Conservation (phyloP, 2,888 invertebrate genomes). For the Dexiosoma caninum region DNA sequence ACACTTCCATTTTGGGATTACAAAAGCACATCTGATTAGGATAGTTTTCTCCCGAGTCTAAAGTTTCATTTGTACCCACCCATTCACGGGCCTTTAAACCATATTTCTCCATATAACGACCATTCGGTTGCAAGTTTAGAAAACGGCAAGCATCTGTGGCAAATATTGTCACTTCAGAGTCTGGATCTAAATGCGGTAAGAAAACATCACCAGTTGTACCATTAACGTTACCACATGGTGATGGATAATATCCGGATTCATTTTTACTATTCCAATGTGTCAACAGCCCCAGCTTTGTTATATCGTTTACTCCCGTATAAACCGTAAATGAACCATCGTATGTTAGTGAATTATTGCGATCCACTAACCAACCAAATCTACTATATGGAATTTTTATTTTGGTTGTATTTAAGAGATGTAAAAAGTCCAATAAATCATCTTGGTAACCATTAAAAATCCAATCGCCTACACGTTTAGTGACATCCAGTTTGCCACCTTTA, state of each 20-base stretch:
- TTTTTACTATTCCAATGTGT: constrained; percentile 84
- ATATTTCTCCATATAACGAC: constrained; percentile 64
- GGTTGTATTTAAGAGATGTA: constrained; percentile 78
- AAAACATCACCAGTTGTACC: constrained; percentile 90
- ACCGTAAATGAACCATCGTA: constrained; percentile 89
- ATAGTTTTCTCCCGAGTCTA: constrained; percentile 85
- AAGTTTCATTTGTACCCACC: constrained; percentile 81
- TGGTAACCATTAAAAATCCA: constrained; percentile 90
- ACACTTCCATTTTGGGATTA: constrained; percentile 78
- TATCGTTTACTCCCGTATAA: constrained; percentile 84
- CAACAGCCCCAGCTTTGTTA: constrained; percentile 83
- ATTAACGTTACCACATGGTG: constrained; percentile 83
- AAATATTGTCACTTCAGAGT: constrained; percentile 83
- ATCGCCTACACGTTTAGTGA: constrained; percentile 82
- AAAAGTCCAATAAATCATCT: constrained; percentile 83
- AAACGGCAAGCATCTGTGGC: constrained; percentile 89
- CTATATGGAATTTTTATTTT: constrained; percentile 82
- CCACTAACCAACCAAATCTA: constrained; percentile 90
- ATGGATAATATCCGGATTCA: constrained; percentile 80
- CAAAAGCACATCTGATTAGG: constrained; percentile 85
- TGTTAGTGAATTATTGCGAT: constrained; percentile 85
- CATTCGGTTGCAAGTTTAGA: constrained; percentile 76
- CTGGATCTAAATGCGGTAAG: constrained; percentile 81
- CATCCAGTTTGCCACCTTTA: constrained; percentile 79
- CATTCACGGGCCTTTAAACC: constrained; percentile 73